Evolutionary conservation across 2,888 invertebrate species (phyloP), one percentile per base, ranked within the genome.

Genomic region (Phlogophora meticulosa): DNA sequence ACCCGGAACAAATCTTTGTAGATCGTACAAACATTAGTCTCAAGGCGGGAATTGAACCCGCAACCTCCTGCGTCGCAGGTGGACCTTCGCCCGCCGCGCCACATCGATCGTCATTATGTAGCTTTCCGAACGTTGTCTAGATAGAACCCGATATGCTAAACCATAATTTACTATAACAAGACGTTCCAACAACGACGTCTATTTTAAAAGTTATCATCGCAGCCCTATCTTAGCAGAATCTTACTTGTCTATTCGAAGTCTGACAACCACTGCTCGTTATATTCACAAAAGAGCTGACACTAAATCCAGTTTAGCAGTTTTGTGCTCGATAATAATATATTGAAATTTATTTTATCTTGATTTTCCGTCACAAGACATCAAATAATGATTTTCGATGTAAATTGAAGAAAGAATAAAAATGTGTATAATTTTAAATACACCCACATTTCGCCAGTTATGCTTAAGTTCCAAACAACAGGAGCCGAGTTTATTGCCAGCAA

Each of bases 211-310:
- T 22, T 52, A 61, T 53, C 57, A 48, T 36, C 17, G 36, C 38
- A 43, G 48, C 42, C 32, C 36, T n/a, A 42, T 60, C 48, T 46
- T 48, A 22, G 46, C 49, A 20, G 10, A 56, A 43, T 56, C 48
- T 15, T 22, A 45, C 72, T 52, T 77, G 61, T 65, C 58, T 59
- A 11, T 62, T 22, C 40, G 7, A 10, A 42, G 17, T 28, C 36
- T 66, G 72, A 72, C 72, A 76, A 22, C 57, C 36, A n/a, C 32
- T 43, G 66, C 78, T 76, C 78, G 76, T 78, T 76, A 77, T 60
- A 46, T 62, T 63, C 66, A 28, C 43, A 57, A 46, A 57, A 62
- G 57, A 17, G 32, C 28, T 45, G 52, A 60, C 40, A 48, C 9
- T 46, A n/a, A n/a, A 40, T 28, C 52, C 24, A 48, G 32, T 36